Evolutionary conservation across 2,888 invertebrate species (phyloP).

Genomic region (Digitonthophagus gazella): DNA sequence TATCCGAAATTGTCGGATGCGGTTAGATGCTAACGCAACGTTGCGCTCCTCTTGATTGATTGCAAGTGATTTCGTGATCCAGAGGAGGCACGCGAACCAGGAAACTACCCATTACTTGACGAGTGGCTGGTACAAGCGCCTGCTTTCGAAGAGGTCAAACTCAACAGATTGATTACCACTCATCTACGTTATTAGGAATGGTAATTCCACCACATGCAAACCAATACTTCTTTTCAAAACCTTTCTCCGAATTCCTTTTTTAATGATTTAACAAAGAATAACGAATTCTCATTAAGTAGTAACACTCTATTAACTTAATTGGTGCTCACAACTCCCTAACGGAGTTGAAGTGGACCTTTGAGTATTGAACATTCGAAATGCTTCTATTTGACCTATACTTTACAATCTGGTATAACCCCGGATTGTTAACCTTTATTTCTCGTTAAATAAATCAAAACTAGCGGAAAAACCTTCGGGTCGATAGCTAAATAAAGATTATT

Average conservation of each 20-base stretch:
- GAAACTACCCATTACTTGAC: conserved; percentile 20
- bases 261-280: background rate
- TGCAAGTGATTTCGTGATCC: conserved; percentile 40
- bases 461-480: no score
- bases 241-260: background rate
- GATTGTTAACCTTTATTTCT: background rate
- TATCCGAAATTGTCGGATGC: conserved; percentile 7
- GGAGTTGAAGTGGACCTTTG: background rate
- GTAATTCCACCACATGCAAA: background rate
- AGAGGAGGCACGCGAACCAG: conserved; percentile 22
- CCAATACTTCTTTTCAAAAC: background rate
- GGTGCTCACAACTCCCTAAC: background rate
- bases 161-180: conserved; percentile 18
- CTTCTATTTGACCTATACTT: background rate
- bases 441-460: no score
- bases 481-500: no score
- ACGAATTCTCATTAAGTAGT: background rate
- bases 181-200: conserved; percentile 14
- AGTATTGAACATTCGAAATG: background rate
- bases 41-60: conserved; percentile 35
- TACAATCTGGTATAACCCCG: background rate
- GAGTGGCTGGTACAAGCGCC: conserved; percentile 21
- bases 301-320: background rate
- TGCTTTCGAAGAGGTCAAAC: conserved; percentile 10
- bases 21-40: conserved; percentile 11